These are phyloP conservation scores for Turritopsis rubra DNA, from an alignment of 30 jellyfish, hydroid and myxozoan genomes.

Conservation along the genomic window DNA sequence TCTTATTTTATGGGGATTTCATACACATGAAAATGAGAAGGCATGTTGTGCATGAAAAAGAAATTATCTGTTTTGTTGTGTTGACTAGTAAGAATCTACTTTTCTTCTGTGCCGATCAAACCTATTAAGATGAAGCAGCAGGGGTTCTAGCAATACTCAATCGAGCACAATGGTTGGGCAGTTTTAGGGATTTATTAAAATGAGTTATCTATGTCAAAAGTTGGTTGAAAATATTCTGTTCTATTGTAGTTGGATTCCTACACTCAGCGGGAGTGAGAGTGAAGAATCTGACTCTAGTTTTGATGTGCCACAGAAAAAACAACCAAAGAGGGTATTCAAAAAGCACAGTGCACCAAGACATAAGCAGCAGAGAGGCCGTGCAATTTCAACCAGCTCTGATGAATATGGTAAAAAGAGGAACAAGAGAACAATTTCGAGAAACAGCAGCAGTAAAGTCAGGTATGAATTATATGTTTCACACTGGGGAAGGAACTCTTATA, in stretches of 20 bases:
- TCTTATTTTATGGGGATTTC: background rate
- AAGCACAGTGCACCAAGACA: slow-evolving; percentile 14
- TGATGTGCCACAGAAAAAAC: slow-evolving; percentile 56
- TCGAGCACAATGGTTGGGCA: no score
- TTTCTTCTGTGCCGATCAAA: background rate
- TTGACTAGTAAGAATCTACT: no score
- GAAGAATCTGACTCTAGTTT: slow-evolving; percentile 62
- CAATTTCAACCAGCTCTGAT: slow-evolving; percentile 16
- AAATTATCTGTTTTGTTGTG: background rate
- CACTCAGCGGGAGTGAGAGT: slow-evolving; percentile 80
- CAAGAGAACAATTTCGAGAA: background rate
- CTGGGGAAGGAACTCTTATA: no score
- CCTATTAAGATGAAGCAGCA: background rate
- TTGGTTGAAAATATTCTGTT: background rate
- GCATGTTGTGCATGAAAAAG: no score
- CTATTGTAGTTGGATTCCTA: slow-evolving; percentile 74
- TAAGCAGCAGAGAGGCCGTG: slow-evolving; percentile 20
- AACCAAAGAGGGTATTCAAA: slow-evolving; percentile 35
- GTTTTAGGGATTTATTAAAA: no score
- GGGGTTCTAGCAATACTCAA: background rate
- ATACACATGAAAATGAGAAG: background rate
- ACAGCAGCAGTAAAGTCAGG: slow-evolving; percentile 25
- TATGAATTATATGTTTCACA: background rate
- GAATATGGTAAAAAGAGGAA: slow-evolving; percentile 16
- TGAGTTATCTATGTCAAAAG: background rate